Evolutionary conservation across 1,140 invertebrate species (phyloP).

Genomic region (Pseudomyrmex sp.): DNA sequence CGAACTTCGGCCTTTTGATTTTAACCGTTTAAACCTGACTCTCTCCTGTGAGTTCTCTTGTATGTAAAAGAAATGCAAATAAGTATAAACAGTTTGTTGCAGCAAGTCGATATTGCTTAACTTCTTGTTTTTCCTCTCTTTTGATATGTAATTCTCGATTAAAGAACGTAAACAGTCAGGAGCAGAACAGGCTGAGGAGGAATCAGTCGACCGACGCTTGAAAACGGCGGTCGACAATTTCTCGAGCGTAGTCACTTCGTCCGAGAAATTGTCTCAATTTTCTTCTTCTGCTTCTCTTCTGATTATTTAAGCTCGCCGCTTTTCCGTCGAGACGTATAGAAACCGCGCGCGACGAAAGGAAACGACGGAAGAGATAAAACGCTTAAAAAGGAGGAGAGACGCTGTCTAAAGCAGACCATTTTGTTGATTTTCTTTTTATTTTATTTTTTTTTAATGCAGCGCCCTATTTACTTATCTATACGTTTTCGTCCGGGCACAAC

Average conservation of each 20-base stretch:
- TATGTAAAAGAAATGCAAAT: neutral
- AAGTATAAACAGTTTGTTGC: neutral
- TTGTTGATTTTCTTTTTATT: slow-evolving; percentile 5
- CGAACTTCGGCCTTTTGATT: neutral
- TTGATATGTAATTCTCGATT: slow-evolving; percentile 13
- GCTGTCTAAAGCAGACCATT: slow-evolving; percentile 31
- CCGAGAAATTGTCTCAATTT: slow-evolving; percentile 23
- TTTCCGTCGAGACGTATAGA: neutral
- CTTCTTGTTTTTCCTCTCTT: neutral
- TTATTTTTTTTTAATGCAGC: slow-evolving; percentile 2
- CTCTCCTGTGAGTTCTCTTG: neutral
- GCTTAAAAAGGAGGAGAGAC: neutral
- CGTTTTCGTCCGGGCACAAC: slow-evolving; percentile 15
- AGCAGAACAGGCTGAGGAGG: neutral
- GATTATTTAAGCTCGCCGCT: slow-evolving; percentile 19
- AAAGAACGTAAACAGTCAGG: neutral
- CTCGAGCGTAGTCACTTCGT: neutral
- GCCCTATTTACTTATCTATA: slow-evolving; percentile 60
- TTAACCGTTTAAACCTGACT: neutral
- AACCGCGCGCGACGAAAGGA: slow-evolving; percentile 16
- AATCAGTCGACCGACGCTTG: neutral
- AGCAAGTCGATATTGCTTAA: neutral
- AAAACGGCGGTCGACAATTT: neutral
- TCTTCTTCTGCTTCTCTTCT: slow-evolving; percentile 3
- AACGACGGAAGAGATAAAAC: slow-evolving; percentile 16